Percentiles rank a stretch among this genome's conserved stretches.
Conservation (phyloP, 2,888 invertebrate species). For the Pegoplata infirma region DNA sequence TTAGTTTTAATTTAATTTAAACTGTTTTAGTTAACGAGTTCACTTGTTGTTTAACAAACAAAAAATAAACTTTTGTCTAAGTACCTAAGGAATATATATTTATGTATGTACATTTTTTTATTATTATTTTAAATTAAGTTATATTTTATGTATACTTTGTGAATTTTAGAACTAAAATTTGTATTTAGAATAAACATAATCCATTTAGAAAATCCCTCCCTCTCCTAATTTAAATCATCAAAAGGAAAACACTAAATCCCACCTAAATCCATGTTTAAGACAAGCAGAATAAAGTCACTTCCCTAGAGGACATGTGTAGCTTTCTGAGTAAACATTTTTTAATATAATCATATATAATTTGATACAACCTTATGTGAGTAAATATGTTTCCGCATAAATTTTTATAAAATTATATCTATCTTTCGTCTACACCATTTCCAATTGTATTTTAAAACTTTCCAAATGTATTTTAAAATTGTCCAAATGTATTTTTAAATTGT, state of each 20-base stretch:
- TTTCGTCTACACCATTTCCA: too few relatives aligned
- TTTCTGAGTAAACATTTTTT: too few relatives aligned
- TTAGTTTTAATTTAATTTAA: constrained; percentile 68
- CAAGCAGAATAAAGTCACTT: too few relatives aligned
- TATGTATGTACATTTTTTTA: too few relatives aligned
- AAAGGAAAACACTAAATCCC: constrained; percentile 65
- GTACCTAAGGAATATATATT: constrained; percentile 67
- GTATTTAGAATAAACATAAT: constrained; percentile 7
- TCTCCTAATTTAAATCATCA: not conserved
- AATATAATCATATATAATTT: too few relatives aligned
- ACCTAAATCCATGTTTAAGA: constrained; percentile 56
- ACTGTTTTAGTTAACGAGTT: constrained; percentile 53
- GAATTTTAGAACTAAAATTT: constrained; percentile 26
- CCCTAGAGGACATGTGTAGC: too few relatives aligned
- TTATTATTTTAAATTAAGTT: constrained; percentile 55
- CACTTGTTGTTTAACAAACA: constrained; percentile 57
- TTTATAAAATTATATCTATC: too few relatives aligned
- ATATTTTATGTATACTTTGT: constrained; percentile 65
- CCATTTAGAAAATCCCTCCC: constrained; percentile 13
- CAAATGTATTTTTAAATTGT: too few relatives aligned
- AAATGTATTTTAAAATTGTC: too few relatives aligned
- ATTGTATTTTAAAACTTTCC: too few relatives aligned
- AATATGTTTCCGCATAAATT: too few relatives aligned
- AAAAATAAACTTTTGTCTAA: constrained; percentile 67
- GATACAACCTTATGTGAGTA: too few relatives aligned